phyloP scores from a whole-genome alignment of 2,888 invertebrate species.

The Gryllus longicercus region DNA sequence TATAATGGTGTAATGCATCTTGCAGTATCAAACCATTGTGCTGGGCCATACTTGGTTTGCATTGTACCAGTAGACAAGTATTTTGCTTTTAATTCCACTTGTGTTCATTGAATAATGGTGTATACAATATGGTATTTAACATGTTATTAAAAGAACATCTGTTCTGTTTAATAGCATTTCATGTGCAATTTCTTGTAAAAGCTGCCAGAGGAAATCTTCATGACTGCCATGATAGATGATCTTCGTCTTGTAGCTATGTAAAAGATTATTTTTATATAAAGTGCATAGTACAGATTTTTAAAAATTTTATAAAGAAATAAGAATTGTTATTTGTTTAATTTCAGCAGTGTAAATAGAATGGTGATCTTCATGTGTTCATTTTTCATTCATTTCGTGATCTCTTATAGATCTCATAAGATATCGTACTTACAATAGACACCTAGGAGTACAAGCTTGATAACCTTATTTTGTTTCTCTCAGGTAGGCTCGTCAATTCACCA shows the following conservation, averaged over 20 bases:
- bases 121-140: neutral
- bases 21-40: too few species aligned
- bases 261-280: conserved; percentile 11
- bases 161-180: neutral
- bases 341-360: neutral
- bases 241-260: neutral
- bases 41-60: too few species aligned
- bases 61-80: too few species aligned
- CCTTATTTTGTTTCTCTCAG: neutral
- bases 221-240: neutral
- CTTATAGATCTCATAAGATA: neutral
- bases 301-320: conserved; percentile 21
- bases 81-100: neutral
- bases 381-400: neutral
- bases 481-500: neutral
- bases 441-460: neutral
- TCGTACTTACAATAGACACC: neutral
- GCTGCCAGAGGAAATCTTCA: neutral
- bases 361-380: neutral
- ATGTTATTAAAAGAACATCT: neutral
- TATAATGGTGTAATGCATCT: too few species aligned
- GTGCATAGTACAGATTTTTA: neutral
- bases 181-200: conserved; percentile 11
- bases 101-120: neutral
- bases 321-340: conserved; percentile 20